Percentiles rank a stretch among this genome's conserved stretches.
Conservation (phyloP, 2,888 invertebrate species). For the Spicauda simplicius region DNA sequence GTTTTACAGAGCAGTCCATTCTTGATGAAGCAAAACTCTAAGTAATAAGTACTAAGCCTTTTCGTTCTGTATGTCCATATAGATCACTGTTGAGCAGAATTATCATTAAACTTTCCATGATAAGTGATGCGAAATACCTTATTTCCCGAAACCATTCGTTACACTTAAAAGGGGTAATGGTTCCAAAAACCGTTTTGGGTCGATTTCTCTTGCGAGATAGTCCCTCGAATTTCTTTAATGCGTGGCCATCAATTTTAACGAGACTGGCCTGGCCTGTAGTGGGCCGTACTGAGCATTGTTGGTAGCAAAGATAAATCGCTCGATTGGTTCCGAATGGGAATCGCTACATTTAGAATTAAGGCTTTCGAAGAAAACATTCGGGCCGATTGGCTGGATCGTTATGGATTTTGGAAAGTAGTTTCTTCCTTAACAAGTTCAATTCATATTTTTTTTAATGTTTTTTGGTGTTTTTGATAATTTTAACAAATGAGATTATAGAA, state of each 20-base stretch:
- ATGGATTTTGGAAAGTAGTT: not conserved
- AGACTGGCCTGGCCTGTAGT: conserved; percentile 36
- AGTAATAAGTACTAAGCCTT: too few relatives aligned
- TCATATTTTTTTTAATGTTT: too few relatives aligned
- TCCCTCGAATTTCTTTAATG: conserved; percentile 52
- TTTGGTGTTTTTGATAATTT: too few relatives aligned
- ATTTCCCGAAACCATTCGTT: conserved; percentile 34
- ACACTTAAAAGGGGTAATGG: conserved; percentile 37
- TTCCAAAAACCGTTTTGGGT: conserved; percentile 41
- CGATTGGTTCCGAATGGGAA: conserved; percentile 22
- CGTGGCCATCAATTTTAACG: conserved; percentile 63
- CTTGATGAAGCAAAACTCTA: too few relatives aligned
- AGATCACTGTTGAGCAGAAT: not conserved
- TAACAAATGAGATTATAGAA: too few relatives aligned
- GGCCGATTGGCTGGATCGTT: not conserved
- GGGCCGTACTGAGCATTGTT: conserved; percentile 17
- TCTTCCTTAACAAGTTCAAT: not conserved
- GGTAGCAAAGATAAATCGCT: conserved; percentile 29
- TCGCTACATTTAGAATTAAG: conserved; percentile 24
- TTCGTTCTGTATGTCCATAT: too few relatives aligned
- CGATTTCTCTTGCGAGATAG: conserved; percentile 59
- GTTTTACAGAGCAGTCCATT: too few relatives aligned
- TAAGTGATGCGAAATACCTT: conserved; percentile 1
- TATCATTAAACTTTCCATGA: not conserved
- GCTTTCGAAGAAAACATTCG: conserved; percentile 6